phyloP scores from a whole-genome alignment of 2,797 vertebrate species.

The Acipenser transmontanus region DNA sequence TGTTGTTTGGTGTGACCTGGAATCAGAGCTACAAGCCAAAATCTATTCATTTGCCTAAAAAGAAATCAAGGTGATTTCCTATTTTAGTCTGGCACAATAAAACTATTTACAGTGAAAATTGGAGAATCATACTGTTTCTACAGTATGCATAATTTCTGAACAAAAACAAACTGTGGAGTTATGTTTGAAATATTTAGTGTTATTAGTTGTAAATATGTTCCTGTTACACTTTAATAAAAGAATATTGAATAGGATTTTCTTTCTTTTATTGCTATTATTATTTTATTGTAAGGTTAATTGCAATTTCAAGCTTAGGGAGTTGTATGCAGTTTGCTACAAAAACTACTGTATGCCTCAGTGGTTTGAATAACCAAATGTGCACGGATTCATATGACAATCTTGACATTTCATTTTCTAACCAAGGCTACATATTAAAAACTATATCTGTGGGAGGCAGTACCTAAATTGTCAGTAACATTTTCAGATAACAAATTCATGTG shows the following conservation, averaged over 20 bases:
- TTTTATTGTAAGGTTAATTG: not conserved
- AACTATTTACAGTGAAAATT: too few species aligned
- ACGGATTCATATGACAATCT: not conserved
- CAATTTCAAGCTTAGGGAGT: not conserved
- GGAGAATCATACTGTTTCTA: too few species aligned
- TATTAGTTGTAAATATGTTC: too few species aligned
- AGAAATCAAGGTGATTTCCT: too few species aligned
- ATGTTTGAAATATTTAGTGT: too few species aligned
- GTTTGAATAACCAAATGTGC: conserved; percentile 6
- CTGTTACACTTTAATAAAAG: too few species aligned
- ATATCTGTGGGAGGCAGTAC: conserved; percentile 4
- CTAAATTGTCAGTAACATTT: conserved; percentile 9
- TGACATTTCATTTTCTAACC: conserved; percentile 7
- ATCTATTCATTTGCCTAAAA: too few species aligned
- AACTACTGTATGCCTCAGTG: not conserved
- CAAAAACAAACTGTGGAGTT: too few species aligned
- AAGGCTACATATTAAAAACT: conserved; percentile 3
- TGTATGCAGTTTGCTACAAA: not conserved
- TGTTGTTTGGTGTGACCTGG: too few species aligned
- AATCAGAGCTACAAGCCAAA: too few species aligned
- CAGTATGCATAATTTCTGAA: too few species aligned
- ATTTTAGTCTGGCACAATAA: too few species aligned
- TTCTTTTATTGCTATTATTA: not conserved
- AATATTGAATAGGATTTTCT: not conserved
- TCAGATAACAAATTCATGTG: not conserved